Conservation (phyloP, 2,113 vertebrate species). For the Pygoscelis antarcticus region DNA sequence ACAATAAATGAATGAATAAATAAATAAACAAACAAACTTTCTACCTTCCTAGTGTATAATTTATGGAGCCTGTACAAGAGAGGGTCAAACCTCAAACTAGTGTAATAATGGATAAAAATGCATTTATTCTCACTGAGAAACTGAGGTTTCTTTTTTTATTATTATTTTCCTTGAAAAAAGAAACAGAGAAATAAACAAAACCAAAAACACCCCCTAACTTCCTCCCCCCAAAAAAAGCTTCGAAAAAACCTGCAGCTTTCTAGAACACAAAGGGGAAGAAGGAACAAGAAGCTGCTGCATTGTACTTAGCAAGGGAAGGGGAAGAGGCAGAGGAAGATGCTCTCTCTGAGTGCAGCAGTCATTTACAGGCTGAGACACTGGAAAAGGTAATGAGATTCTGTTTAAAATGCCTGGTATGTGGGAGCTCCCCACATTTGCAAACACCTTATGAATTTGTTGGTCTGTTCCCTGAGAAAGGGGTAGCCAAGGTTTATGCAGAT, state of each 20-base stretch:
- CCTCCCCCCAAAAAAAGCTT: rapidly evolving
- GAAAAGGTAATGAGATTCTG: not conserved
- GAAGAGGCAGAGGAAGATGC: not conserved
- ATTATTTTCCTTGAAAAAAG: not conserved
- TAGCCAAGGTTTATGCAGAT: not conserved
- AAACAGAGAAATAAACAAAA: not conserved
- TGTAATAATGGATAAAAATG: not conserved
- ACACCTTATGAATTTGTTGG: not conserved
- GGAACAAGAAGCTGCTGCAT: not conserved
- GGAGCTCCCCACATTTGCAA: not conserved
- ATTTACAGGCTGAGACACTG: not conserved
- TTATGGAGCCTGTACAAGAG: not conserved
- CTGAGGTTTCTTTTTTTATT: rapidly evolving
- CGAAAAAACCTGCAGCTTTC: not conserved
- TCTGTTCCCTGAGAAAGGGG: not conserved
- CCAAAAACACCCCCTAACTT: not conserved
- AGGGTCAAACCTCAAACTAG: not conserved
- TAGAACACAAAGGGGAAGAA: not conserved
- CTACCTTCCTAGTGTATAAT: not conserved
- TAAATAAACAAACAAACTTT: not conserved
- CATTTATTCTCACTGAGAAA: not conserved
- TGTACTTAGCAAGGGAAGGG: not conserved
- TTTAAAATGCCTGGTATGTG: not conserved
- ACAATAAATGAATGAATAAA: not conserved
- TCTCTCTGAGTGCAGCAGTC: not conserved